Percentiles rank a stretch among this genome's conserved stretches.
Evolutionary conservation across 1,140 invertebrate species (phyloP).

Genomic region (Harlomillsia oculata): DNA sequence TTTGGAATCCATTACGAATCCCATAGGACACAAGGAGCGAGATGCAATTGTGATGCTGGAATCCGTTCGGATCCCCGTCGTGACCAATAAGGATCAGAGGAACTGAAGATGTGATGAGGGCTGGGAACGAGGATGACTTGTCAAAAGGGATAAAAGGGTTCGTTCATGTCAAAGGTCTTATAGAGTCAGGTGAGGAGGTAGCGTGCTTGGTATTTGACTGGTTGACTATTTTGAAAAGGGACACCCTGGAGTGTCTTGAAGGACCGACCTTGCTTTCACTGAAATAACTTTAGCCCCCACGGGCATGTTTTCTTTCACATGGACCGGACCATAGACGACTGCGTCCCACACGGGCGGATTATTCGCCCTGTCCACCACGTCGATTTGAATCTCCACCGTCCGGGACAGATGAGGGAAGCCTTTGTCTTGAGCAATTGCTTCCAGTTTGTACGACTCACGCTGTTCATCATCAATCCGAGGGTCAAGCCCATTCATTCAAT

Average conservation of each 20-base stretch:
- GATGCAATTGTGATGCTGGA: too few relatives aligned
- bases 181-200: not conserved
- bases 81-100: too few relatives aligned
- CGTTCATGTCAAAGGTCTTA: not conserved
- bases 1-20: too few relatives aligned
- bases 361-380: constrained; percentile 93
- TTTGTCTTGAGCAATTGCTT: constrained; percentile 92
- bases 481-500: too few relatives aligned
- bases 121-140: not conserved
- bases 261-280: constrained; percentile 83
- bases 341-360: constrained; percentile 95
- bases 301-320: constrained; percentile 91
- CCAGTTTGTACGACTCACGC: constrained; percentile 93
- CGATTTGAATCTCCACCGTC: constrained; percentile 85
- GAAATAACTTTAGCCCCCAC: constrained; percentile 92
- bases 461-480: constrained; percentile 45
- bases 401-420: constrained; percentile 83
- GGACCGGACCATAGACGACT: constrained; percentile 88
- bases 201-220: constrained; percentile 11
- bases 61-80: too few relatives aligned
- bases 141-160: not conserved
- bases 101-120: not conserved
- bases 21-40: too few relatives aligned
- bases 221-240: constrained; percentile 8
- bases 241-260: constrained; percentile 20